Evolutionary conservation across 2,113 vertebrate genomes (phyloP), one percentile per base, ranked within the genome.

Genomic region (Columbina picui): DNA sequence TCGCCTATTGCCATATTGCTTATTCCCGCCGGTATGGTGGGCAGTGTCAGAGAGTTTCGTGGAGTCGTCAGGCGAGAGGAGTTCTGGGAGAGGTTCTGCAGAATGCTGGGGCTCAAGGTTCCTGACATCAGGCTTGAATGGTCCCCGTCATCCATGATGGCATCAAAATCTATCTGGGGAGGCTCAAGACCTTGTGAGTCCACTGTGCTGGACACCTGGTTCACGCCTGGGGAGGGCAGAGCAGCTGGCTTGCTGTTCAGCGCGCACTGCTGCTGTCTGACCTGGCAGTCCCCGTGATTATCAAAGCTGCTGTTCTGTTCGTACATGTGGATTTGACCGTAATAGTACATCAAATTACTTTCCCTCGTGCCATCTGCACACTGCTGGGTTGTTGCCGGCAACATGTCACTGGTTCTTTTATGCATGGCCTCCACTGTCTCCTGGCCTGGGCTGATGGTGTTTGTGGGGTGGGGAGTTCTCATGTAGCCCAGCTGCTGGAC

Each of bases 1-100:
- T 99, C 99, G 26, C 99, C 99, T 3, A 99, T 99, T 38, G 99
- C 99, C 99, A 99, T 99, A 97, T 99, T 99, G 98, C 99, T 99
- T 91, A 99, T 98, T 87, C 99, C 99, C 0, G 98, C 79, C 4
- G 99, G 99, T 86, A 99, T 98, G 15, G 99, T 98, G 23, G 99
- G 98, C 45, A 99, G 98, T 9, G 99, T 99, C 95, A 99, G 98
- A 73, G 99, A 99, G 97, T 99, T 99, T 71, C 99, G 99, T 25
- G 99, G 99, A 69, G 99, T 99, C 6, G 99, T 99, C 94, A 99
- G 99, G 69, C 99, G 99, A 59, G 99, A 99, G 92, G 99, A 99
- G 94, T 97, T 99, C 98, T 99, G 99, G 92, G 99, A 99, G 92
- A 99, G 98, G 96, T 98, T 99, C 94, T 99, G 99, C 67, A 99